Percentiles rank a stretch among this genome's conserved stretches.
These are phyloP conservation scores for Recurvirostra avosetta DNA, from an alignment of 2,113 vertebrate genomes.

Conservation along the genomic window DNA sequence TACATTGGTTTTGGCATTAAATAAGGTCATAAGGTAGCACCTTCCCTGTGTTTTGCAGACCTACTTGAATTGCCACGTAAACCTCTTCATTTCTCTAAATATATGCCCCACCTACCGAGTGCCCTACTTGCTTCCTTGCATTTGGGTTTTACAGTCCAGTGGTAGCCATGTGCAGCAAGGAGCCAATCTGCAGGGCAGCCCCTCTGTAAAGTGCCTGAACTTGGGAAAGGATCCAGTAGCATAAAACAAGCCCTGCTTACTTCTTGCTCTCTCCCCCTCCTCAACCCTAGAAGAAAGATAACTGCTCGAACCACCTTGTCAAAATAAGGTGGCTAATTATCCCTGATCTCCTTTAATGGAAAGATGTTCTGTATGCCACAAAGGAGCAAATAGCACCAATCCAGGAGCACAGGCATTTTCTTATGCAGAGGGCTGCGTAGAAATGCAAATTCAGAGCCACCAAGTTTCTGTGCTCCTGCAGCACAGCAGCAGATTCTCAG, in stretches of 20 bases:
- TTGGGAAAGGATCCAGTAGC: neutral
- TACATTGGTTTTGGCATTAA: neutral
- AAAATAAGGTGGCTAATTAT: conserved; percentile 76
- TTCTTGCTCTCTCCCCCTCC: neutral
- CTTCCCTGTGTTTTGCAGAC: neutral
- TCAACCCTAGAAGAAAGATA: conserved; percentile 45
- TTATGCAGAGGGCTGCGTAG: neutral
- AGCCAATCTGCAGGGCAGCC: neutral
- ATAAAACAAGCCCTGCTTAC: neutral
- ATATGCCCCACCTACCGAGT: neutral
- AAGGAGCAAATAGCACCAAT: conserved; percentile 55
- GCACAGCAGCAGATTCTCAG: neutral
- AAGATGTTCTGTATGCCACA: conserved; percentile 61
- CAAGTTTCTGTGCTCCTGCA: neutral
- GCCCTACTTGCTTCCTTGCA: neutral
- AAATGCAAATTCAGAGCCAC: neutral
- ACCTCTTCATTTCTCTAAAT: neutral
- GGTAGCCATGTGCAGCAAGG: neutral
- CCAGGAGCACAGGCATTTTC: conserved; percentile 7
- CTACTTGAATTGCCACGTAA: neutral
- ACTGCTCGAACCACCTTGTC: no score
- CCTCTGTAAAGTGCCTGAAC: neutral
- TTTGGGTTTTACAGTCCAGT: neutral
- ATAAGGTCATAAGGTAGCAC: neutral
- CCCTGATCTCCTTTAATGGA: conserved; percentile 72